Percentiles rank a stretch among this genome's conserved stretches.
Conservation (phyloP, 2,797 vertebrate species). For the Sebastes vulpes region DNA sequence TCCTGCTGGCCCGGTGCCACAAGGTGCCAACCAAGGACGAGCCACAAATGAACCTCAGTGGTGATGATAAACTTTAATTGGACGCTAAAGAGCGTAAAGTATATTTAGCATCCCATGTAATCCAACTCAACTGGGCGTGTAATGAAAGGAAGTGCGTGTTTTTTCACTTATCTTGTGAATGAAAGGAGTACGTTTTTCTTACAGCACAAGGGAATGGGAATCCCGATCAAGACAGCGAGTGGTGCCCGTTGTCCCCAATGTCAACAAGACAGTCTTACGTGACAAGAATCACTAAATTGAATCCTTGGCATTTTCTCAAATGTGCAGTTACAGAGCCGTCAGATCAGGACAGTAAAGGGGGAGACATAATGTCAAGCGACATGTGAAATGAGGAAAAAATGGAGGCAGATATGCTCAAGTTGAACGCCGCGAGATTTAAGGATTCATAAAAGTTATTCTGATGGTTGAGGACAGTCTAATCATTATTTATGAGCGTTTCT, state of each 20-base stretch:
- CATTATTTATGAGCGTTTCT: slow-evolving; percentile 42
- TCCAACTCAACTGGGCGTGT: neutral
- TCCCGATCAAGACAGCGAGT: neutral
- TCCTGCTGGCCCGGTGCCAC: slow-evolving; percentile 37
- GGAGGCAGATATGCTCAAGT: slow-evolving; percentile 3
- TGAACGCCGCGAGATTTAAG: slow-evolving; percentile 8
- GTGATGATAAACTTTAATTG: slow-evolving; percentile 23
- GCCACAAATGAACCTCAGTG: slow-evolving; percentile 2
- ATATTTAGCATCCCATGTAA: slow-evolving; percentile 1
- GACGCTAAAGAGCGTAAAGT: slow-evolving; percentile 34
- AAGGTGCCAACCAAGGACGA: slow-evolving; percentile 59
- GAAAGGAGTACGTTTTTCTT: neutral
- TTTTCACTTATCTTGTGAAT: neutral
- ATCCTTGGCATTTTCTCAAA: neutral
- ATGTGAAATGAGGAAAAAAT: slow-evolving; percentile 12
- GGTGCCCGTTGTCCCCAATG: neutral
- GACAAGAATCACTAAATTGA: neutral
- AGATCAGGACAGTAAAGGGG: neutral
- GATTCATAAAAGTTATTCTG: slow-evolving; percentile 38
- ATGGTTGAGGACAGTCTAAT: slow-evolving; percentile 30
- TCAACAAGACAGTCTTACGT: neutral
- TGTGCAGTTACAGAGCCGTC: neutral
- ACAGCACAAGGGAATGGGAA: neutral
- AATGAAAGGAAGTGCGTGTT: neutral
- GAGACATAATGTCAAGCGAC: neutral